phyloP scores from a whole-genome alignment of 2,888 invertebrate genomes.

The Erebia palarica region DNA sequence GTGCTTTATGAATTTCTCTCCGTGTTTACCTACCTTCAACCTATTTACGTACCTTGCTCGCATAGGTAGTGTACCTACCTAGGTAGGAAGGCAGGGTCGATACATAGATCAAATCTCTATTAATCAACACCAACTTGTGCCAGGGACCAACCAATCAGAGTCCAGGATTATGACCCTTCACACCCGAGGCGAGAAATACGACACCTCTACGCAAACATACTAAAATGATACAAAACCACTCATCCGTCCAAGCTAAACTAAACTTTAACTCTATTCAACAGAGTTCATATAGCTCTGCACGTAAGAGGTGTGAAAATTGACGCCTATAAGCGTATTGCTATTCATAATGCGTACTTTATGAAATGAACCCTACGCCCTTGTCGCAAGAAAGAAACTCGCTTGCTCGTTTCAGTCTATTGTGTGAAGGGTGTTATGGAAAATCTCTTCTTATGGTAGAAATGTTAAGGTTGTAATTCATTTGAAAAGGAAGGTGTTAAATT shows the following conservation, averaged over 20 bases:
- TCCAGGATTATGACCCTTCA: slow-evolving; percentile 68
- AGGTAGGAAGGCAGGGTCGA: slow-evolving; percentile 27
- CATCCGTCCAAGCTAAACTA: slow-evolving; percentile 35
- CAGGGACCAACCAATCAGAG: slow-evolving; percentile 63
- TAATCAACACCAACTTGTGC: slow-evolving; percentile 58
- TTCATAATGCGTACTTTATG: slow-evolving; percentile 29
- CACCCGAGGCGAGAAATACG: slow-evolving; percentile 78
- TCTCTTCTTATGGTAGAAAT: slow-evolving; percentile 25
- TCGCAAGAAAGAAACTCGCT: slow-evolving; percentile 42
- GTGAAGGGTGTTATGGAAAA: slow-evolving; percentile 26
- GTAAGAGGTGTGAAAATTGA: slow-evolving; percentile 77
- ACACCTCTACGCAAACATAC: slow-evolving; percentile 60
- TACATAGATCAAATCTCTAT: slow-evolving; percentile 44
- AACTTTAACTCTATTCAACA: slow-evolving; percentile 25
- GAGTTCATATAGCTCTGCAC: slow-evolving; percentile 43
- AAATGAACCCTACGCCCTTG: slow-evolving; percentile 44
- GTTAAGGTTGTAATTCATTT: slow-evolving; percentile 43
- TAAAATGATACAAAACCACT: slow-evolving; percentile 50
- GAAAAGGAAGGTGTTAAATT: slow-evolving; percentile 65
- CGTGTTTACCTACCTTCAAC: no score
- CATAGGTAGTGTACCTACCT: slow-evolving; percentile 30
- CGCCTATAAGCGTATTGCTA: slow-evolving; percentile 64
- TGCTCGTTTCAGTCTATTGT: slow-evolving; percentile 36
- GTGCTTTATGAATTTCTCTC: no score
- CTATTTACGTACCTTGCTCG: no score